A percentile compares a stretch with the other conserved stretches of the same genome.
Evolutionary conservation across 2,888 invertebrate genomes (phyloP).

Genomic region (Troides helena): DNA sequence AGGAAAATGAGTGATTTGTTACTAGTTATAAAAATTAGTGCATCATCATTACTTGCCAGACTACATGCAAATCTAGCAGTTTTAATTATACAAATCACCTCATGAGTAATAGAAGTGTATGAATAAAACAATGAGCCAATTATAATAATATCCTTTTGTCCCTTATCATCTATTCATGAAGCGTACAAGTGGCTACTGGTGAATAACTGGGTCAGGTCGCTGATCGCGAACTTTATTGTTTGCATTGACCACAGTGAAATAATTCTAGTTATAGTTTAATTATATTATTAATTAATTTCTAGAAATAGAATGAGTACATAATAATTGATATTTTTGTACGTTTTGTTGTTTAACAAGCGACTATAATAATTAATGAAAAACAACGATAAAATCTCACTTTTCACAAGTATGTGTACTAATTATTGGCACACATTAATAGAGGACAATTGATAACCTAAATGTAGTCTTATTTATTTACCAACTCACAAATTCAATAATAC

Average conservation of each 20-base stretch:
- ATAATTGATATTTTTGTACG: not conserved
- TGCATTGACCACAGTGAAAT: not conserved
- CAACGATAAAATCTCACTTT: too few species aligned
- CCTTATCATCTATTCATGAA: slow-evolving; percentile 25
- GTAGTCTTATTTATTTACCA: too few species aligned
- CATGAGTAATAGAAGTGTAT: slow-evolving; percentile 11
- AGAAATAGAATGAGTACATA: not conserved
- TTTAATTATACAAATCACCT: not conserved
- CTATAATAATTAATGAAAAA: too few species aligned
- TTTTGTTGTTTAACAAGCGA: too few species aligned
- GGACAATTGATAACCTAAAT: too few species aligned
- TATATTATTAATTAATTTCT: not conserved
- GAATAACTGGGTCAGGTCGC: slow-evolving; percentile 27
- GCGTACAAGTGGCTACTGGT: slow-evolving; percentile 10
- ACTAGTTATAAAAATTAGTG: not conserved
- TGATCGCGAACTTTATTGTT: slow-evolving; percentile 26
- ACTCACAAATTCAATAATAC: too few species aligned
- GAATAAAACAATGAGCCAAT: slow-evolving; percentile 22
- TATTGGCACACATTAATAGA: too few species aligned
- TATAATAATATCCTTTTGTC: slow-evolving; percentile 28
- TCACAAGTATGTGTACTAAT: too few species aligned
- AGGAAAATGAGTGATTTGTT: not conserved
- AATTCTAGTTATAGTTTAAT: not conserved
- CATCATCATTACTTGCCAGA: too few species aligned
- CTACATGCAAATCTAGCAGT: not conserved